Base-by-base conservation (phyloP, 2,888 invertebrate species). In the Teleiodes luculella region DNA sequence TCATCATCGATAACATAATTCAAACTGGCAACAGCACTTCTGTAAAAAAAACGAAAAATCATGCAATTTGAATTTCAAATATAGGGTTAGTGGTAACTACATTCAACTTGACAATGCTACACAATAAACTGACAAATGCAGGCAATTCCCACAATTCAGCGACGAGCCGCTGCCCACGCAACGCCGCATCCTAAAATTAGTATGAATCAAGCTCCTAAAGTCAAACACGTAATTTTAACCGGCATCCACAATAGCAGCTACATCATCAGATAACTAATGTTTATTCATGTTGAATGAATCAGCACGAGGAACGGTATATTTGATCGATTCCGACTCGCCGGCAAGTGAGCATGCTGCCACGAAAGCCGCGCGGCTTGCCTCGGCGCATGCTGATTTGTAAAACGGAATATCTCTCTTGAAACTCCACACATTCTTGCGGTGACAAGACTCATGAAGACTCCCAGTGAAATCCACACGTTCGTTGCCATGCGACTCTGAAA, bases 331-430 rank as follows among this genome's bases (percentile, higher is more conserved):
- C 71, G 69, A 68, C 71, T 67, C 60, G 61, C 64, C 60, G 56
- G 66, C 69, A 68, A 66, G 68, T 66, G 68, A 61, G 72, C 68
- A 13, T n/a, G 43, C 24, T 67, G 67, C 67, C 72, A 80, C 72
- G 78, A 79, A 84, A 84, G 82, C 74, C 72, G 68, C 65, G 70
- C 78, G 70, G 68, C 55, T 41, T 60, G 70, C 43, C 24, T 28
- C 28, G 24, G 28, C 73, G 74, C 74, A 74, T 75, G 68, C 69
- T 73, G 65, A 76, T 74, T 66, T 77, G 68, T 67, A 67, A 70
- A 76, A 72, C 74, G 75, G 80, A 78, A 80, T 81, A 71, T 66
- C 62, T 60, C 58, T 57, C 55, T 69, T 70, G 65, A 71, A 67
- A 69, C 59, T 61, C 63, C 63, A 57, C 56, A 62, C 57, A 56